Conservation (phyloP, 2,888 invertebrate genomes). For the Apamea crenata region DNA sequence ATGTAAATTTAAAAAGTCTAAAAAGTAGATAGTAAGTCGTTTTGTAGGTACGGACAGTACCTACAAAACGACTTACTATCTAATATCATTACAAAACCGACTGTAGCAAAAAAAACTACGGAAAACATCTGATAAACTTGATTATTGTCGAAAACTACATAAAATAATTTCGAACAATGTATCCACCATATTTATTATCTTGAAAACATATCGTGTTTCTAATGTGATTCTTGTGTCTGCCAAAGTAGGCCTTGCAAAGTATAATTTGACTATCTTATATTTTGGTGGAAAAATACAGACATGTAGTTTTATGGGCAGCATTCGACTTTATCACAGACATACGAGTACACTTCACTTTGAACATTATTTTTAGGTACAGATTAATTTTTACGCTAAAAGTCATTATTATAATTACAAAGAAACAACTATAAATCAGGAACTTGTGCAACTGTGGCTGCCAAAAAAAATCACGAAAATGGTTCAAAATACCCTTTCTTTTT, state of each 20-base stretch:
- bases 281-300: slow-evolving; percentile 41
- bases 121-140: background rate
- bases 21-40: background rate
- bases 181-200: slow-evolving; percentile 39
- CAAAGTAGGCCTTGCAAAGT: slow-evolving; percentile 45
- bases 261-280: slow-evolving; percentile 33
- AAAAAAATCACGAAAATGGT: background rate
- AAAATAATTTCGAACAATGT: slow-evolving; percentile 24
- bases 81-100: background rate
- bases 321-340: slow-evolving; percentile 11
- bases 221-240: slow-evolving; percentile 59
- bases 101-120: background rate
- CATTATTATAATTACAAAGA: background rate
- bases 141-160: slow-evolving; percentile 13
- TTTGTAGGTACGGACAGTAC: too few relatives aligned
- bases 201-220: slow-evolving; percentile 46
- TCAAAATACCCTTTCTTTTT: background rate
- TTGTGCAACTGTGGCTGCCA: background rate
- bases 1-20: background rate
- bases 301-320: slow-evolving; percentile 14
- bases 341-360: background rate
- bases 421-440: background rate
- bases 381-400: background rate
- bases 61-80: too few relatives aligned
- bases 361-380: background rate